Evolutionary conservation across 92 coral and sea anemone genomes (phyloP).

Genomic region (Montipora capitata): DNA sequence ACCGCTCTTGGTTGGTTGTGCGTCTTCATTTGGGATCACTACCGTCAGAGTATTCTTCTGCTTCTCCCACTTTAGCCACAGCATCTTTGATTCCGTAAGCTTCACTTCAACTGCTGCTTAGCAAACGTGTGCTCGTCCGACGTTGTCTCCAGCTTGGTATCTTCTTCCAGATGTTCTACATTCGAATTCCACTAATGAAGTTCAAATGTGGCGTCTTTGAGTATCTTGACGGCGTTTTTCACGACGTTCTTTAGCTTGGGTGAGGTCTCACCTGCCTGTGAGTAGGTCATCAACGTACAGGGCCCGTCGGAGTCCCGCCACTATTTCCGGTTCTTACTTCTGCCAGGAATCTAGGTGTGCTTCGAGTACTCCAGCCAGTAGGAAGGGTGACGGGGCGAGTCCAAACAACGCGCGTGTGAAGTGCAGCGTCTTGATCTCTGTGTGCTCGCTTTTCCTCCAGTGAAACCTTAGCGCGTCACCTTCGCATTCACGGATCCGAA

Average conservation of each 20-base stretch:
- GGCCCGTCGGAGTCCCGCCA: slow-evolving; percentile 18
- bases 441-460: slow-evolving; percentile 24
- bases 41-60: slow-evolving; percentile 9
- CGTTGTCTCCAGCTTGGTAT: slow-evolving; percentile 6
- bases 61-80: slow-evolving; percentile 29
- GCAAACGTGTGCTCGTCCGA: not conserved
- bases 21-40: not conserved
- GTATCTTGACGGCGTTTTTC: slow-evolving; percentile 22
- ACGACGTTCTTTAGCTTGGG: slow-evolving; percentile 16
- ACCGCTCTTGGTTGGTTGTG: slow-evolving; percentile 32
- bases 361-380: slow-evolving; percentile 47
- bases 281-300: slow-evolving; percentile 66
- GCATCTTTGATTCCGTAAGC: not conserved
- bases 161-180: slow-evolving; percentile 41
- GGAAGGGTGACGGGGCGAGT: slow-evolving; percentile 55
- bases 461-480: slow-evolving; percentile 42
- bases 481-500: slow-evolving; percentile 4
- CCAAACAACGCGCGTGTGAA: slow-evolving; percentile 54
- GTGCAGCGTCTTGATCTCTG: not conserved
- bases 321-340: slow-evolving; percentile 23
- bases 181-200: slow-evolving; percentile 71
- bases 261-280: slow-evolving; percentile 12
- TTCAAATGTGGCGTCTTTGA: slow-evolving; percentile 46
- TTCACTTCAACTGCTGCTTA: not conserved
- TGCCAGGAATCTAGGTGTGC: slow-evolving; percentile 42